A percentile compares a stretch with the other conserved stretches of the same genome.
Conservation (phyloP, 1,140 invertebrate genomes). For the Zaprionus inermis region DNA sequence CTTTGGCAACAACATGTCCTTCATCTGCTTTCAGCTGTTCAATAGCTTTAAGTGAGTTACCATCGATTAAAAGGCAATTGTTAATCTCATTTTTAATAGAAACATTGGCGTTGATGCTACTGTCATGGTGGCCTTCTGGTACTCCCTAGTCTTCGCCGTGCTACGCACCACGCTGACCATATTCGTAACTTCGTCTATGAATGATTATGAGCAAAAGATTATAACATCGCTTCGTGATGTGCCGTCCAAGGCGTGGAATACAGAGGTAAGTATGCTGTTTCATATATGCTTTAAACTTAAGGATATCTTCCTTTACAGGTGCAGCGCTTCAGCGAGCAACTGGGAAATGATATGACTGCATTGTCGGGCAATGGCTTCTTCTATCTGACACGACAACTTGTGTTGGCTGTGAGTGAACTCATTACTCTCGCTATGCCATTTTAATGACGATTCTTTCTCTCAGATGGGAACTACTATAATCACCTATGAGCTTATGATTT, state of each 20-base stretch:
- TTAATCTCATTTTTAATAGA: conserved; percentile 32
- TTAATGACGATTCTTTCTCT: conserved; percentile 46
- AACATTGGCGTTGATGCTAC: conserved; percentile 75
- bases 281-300: not conserved
- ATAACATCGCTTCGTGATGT: conserved; percentile 86
- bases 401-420: conserved; percentile 84
- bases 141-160: conserved; percentile 87
- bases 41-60: conserved; percentile 72
- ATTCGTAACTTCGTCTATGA: conserved; percentile 86
- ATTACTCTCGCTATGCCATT: not conserved
- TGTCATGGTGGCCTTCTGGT: conserved; percentile 86
- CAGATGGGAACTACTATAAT: conserved; percentile 87
- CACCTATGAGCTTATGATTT: conserved; percentile 87
- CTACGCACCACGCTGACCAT: conserved; percentile 86
- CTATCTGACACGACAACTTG: conserved; percentile 87
- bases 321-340: conserved; percentile 86
- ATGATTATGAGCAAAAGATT: conserved; percentile 87
- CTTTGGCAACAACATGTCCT: conserved; percentile 80
- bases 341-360: conserved; percentile 86
- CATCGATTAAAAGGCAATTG: not conserved
- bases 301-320: conserved; percentile 17
- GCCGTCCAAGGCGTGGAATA: conserved; percentile 85
- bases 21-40: conserved; percentile 81
- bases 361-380: conserved; percentile 88
- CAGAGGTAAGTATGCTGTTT: conserved; percentile 84